A percentile compares a stretch with the other conserved stretches of the same genome.
phyloP scores from a whole-genome alignment of 1,140 invertebrate species.

The Glomeris maerens region DNA sequence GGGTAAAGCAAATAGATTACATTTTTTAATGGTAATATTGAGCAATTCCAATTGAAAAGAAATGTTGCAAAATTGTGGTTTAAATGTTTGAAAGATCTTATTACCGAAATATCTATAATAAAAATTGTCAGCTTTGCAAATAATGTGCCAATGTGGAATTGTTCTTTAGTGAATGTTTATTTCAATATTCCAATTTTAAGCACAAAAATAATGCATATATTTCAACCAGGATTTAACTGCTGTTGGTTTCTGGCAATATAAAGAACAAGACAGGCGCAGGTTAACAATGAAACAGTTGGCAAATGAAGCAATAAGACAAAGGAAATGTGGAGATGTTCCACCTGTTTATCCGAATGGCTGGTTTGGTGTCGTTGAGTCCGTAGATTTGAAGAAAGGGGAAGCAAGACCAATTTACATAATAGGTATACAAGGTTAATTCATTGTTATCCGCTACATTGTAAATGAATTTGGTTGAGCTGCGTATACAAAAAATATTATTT shows the following conservation, averaged over 20 bases:
- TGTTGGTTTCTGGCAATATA: conserved; percentile 32
- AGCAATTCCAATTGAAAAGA: too few relatives aligned
- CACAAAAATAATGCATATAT: too few relatives aligned
- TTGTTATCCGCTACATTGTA: background rate
- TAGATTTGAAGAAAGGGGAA: conserved; percentile 41
- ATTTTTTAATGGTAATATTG: too few relatives aligned
- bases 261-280: conserved; percentile 23
- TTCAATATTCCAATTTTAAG: too few relatives aligned
- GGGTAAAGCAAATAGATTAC: too few relatives aligned
- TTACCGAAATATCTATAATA: too few relatives aligned
- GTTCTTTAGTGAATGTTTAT: too few relatives aligned
- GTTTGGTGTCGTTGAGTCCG: conserved; percentile 61
- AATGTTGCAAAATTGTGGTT: too few relatives aligned
- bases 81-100: too few relatives aligned
- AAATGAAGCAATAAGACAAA: conserved; percentile 30
- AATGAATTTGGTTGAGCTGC: background rate
- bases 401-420: conserved; percentile 49
- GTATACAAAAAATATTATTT: background rate
- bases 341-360: conserved; percentile 82
- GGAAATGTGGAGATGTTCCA: conserved; percentile 47
- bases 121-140: too few relatives aligned
- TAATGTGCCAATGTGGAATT: too few relatives aligned
- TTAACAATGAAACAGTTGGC: conserved; percentile 26
- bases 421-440: conserved; percentile 33
- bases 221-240: conserved; percentile 32